These are phyloP conservation scores for Ictidomys tridecemlineatus DNA, from an alignment of 2,113 vertebrate species.

Conservation along the genomic window DNA sequence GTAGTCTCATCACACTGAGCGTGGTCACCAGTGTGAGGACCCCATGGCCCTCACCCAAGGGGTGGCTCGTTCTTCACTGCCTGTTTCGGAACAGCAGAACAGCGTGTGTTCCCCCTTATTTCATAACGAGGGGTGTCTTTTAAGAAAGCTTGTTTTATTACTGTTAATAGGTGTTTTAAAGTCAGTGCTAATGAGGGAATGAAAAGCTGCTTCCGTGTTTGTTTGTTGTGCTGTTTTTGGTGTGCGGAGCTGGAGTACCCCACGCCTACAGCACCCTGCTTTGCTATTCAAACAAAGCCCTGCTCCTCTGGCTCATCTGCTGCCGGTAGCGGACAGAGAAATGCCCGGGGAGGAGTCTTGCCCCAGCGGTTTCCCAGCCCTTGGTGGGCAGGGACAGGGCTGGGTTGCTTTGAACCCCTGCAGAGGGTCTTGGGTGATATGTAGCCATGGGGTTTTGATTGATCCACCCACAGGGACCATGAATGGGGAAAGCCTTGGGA, in stretches of 20 bases:
- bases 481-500: background rate
- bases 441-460: background rate
- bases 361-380: background rate
- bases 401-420: background rate
- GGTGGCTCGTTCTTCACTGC: background rate
- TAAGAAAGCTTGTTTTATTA: constrained; percentile 73
- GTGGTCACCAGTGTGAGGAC: too few species aligned
- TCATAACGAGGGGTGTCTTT: constrained; percentile 63
- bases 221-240: constrained; percentile 71
- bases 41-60: too few species aligned
- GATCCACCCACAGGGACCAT: background rate
- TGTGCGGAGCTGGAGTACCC: constrained; percentile 33
- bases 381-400: background rate
- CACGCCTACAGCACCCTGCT: background rate
- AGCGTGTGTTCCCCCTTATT: background rate
- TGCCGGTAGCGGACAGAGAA: background rate
- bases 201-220: constrained; percentile 75
- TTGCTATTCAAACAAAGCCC: constrained; percentile 54
- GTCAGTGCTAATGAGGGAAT: constrained; percentile 71
- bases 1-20: background rate
- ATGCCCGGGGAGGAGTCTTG: background rate
- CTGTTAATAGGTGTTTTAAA: constrained; percentile 72
- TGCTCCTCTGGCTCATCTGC: background rate
- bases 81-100: constrained; percentile 26
- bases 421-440: background rate